A percentile compares a stretch with the other conserved stretches of the same genome.
Evolutionary conservation across 2,113 vertebrate genomes (phyloP).

Genomic region (Microtus richardsoni): DNA sequence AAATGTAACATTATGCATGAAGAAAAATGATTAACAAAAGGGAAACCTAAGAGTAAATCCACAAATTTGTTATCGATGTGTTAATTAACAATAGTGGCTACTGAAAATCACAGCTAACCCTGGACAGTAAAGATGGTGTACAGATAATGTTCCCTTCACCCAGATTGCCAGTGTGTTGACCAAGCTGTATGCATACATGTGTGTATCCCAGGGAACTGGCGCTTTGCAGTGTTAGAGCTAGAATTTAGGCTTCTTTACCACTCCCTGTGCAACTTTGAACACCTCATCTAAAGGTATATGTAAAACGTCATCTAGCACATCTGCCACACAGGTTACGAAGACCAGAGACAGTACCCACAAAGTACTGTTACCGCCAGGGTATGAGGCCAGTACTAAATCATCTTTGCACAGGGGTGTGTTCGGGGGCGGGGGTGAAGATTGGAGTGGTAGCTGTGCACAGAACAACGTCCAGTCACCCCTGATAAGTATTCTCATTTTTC

Average conservation of each 20-base stretch:
- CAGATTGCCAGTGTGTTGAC: background rate
- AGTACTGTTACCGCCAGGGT: background rate
- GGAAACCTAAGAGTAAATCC: background rate
- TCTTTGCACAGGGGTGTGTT: background rate
- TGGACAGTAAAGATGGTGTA: background rate
- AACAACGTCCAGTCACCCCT: background rate
- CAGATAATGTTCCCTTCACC: background rate
- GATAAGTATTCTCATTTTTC: background rate
- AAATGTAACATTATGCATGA: background rate
- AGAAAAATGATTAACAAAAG: background rate
- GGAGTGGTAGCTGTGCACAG: background rate
- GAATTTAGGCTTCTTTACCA: background rate
- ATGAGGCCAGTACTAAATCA: background rate
- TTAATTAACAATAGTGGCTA: background rate
- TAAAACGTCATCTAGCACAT: background rate
- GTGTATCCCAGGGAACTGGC: too few species aligned
- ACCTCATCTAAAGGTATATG: background rate
- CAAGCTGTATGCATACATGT: background rate
- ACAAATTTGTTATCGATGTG: background rate
- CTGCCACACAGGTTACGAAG: background rate
- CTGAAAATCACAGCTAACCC: background rate
- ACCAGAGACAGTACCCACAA: background rate
- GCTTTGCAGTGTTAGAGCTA: background rate
- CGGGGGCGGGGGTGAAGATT: background rate
- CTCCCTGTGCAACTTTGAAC: background rate